These are phyloP conservation scores for Euclidia mi DNA, from an alignment of 2,888 invertebrate genomes.

Conservation along the genomic window DNA sequence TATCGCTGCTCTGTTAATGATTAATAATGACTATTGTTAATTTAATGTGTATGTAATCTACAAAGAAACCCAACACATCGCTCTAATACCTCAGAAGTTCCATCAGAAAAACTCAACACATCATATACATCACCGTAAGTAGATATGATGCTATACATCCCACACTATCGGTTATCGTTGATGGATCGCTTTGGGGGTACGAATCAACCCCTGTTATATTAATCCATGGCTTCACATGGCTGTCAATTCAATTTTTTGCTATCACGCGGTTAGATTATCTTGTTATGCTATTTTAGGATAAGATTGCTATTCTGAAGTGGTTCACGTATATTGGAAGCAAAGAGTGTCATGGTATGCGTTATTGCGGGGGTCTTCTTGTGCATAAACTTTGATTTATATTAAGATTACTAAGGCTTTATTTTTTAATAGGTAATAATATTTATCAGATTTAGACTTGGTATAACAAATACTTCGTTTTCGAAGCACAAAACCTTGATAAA, in stretches of 20 bases:
- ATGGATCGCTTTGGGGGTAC: conserved; percentile 69
- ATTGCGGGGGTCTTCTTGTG: too few relatives aligned
- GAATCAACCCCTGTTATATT: conserved; percentile 67
- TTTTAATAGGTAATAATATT: too few relatives aligned
- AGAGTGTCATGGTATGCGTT: not conserved
- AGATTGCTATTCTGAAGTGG: conserved; percentile 36
- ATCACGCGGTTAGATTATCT: conserved; percentile 55
- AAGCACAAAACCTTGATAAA: too few relatives aligned
- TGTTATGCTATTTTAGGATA: conserved; percentile 50
- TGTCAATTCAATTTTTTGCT: conserved; percentile 56
- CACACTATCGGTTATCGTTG: conserved; percentile 65
- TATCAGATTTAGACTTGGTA: too few relatives aligned
- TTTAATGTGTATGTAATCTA: too few relatives aligned
- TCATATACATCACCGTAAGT: conserved; percentile 47
- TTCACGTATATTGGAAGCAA: conserved; percentile 21
- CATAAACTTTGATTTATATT: too few relatives aligned
- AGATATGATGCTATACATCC: conserved; percentile 45
- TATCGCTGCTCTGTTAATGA: too few relatives aligned
- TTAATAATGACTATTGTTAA: too few relatives aligned
- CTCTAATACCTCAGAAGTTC: conserved; percentile 8
- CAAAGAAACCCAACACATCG: not conserved
- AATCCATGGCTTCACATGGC: conserved; percentile 59
- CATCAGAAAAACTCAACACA: conserved; percentile 39
- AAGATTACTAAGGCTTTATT: too few relatives aligned
- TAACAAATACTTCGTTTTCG: too few relatives aligned